Evolutionary conservation across 2,888 invertebrate species (phyloP).

Genomic region (Norana najaformis): DNA sequence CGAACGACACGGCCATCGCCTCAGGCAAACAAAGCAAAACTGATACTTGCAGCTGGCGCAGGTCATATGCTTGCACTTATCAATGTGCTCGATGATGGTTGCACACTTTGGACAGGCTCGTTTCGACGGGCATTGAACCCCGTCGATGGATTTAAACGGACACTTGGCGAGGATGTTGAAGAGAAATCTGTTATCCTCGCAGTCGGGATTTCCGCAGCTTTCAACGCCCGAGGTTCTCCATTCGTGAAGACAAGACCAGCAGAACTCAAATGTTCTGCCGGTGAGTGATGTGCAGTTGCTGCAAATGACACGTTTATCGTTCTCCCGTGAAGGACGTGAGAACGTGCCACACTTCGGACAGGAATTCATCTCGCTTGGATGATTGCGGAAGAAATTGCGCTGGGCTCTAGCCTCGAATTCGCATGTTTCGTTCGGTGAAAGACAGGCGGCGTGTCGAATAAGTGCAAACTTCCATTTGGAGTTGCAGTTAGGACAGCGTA

Average conservation of each 20-base stretch:
- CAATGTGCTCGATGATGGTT: slow-evolving; percentile 2
- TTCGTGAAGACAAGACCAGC: neutral
- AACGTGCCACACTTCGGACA: neutral
- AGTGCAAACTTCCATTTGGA: neutral
- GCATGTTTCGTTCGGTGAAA: neutral
- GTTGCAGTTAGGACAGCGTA: neutral
- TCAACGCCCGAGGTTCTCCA: neutral
- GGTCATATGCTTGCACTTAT: neutral
- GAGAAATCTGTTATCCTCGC: neutral
- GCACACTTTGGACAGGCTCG: neutral
- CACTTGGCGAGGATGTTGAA: neutral
- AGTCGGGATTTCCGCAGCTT: neutral
- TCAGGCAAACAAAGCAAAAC: neutral
- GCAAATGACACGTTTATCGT: neutral
- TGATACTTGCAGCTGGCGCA: slow-evolving; percentile 3
- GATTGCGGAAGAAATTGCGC: neutral
- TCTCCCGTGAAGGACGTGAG: neutral
- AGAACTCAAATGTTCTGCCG: neutral
- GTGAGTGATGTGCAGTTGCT: neutral
- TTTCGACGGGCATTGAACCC: neutral
- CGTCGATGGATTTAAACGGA: neutral
- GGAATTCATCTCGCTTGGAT: neutral
- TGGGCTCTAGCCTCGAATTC: slow-evolving; percentile 7
- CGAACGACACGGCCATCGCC: neutral
- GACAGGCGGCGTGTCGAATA: neutral